These are phyloP conservation scores for Scaptomyza polygonia DNA, from an alignment of 2,888 invertebrate species.

Conservation along the genomic window DNA sequence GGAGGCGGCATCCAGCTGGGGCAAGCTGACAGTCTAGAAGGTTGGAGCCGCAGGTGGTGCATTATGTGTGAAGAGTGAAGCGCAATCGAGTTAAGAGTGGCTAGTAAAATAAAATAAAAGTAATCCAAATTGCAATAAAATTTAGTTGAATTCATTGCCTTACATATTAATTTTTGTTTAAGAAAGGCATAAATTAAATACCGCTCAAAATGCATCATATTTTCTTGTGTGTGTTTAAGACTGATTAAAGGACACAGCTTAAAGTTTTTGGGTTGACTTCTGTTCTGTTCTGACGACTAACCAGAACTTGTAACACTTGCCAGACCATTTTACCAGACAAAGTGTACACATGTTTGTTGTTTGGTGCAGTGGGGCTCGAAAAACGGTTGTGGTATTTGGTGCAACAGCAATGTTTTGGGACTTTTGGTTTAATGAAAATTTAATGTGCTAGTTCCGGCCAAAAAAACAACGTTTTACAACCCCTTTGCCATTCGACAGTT, in stretches of 20 bases:
- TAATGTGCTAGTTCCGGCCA: conserved; percentile 63
- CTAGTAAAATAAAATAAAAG: conserved; percentile 14
- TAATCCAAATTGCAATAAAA: too few relatives aligned
- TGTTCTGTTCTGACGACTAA: conserved; percentile 9
- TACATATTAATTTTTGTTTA: background rate
- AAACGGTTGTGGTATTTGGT: too few relatives aligned
- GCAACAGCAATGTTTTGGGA: conserved; percentile 56
- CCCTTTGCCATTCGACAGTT: conserved; percentile 13
- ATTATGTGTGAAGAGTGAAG: conserved; percentile 30
- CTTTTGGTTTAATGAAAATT: conserved; percentile 75
- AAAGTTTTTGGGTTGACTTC: conserved; percentile 5
- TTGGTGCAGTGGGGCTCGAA: too few relatives aligned
- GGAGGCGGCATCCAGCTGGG: conserved; percentile 14
- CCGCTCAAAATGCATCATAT: too few relatives aligned
- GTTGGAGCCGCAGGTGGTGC: conserved; percentile 22
- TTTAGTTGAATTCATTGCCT: background rate
- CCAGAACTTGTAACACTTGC: conserved; percentile 45
- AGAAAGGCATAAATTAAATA: background rate
- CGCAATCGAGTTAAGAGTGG: conserved; percentile 31
- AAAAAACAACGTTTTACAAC: background rate
- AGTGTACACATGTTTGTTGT: conserved; percentile 22
- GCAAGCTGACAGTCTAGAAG: background rate
- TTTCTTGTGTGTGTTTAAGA: background rate
- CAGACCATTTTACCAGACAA: conserved; percentile 2
- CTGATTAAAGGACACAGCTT: background rate